phyloP scores from a whole-genome alignment of 2,797 vertebrate species.

The Peromyscus melanophrys region DNA sequence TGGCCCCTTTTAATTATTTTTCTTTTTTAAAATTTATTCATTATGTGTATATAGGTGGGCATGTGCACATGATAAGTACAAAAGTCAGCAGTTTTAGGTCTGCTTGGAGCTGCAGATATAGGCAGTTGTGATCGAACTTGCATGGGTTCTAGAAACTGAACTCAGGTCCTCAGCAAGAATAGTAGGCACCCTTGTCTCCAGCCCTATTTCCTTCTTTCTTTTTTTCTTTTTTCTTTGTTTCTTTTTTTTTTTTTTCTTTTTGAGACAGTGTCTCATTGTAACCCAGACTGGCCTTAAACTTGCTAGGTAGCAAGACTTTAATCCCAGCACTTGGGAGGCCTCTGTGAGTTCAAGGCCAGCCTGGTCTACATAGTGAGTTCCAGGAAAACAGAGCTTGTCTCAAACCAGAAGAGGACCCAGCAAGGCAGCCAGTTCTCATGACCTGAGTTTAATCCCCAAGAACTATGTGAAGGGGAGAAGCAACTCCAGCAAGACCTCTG shows the following conservation, averaged over 20 bases:
- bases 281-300: not conserved
- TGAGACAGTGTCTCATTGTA: not conserved
- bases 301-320: not conserved
- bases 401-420: not conserved
- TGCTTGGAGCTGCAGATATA: not conserved
- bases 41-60: not conserved
- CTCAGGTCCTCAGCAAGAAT: not conserved
- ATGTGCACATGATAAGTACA: not conserved
- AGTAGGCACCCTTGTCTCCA: not conserved
- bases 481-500: not conserved
- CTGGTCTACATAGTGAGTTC: not conserved
- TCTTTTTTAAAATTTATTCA: not conserved
- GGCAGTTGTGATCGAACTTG: not conserved
- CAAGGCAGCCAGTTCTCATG: not conserved
- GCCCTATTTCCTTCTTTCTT: not conserved
- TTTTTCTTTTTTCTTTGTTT: too few relatives aligned
- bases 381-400: not conserved
- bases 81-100: too few relatives aligned
- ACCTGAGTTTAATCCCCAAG: not conserved
- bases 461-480: not conserved
- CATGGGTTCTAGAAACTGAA: not conserved
- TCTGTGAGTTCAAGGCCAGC: not conserved
- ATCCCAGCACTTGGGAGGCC: not conserved
- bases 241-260: not conserved
- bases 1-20: not conserved